Evolutionary conservation across 2,797 vertebrate species (phyloP).

Genomic region (Brachyalestes nurse): DNA sequence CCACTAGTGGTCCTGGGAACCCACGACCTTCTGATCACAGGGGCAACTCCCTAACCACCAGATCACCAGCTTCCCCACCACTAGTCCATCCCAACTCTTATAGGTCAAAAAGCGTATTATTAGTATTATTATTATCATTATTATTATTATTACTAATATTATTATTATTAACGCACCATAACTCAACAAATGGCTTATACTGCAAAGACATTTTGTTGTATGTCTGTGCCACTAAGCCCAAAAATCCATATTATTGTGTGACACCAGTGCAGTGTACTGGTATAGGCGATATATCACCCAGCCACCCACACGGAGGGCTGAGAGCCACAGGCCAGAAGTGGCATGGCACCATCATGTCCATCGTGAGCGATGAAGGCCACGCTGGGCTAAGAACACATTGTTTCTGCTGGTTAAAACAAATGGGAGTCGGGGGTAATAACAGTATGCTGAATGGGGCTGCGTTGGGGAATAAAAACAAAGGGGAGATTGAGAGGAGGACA

Average conservation of each 20-base stretch:
- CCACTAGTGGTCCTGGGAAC: too few species aligned
- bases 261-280: too few species aligned
- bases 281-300: background rate
- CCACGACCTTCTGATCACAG: too few species aligned
- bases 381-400: constrained; percentile 66
- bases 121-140: too few species aligned
- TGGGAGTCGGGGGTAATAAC: constrained; percentile 59
- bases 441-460: constrained; percentile 60
- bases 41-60: too few species aligned
- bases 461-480: constrained; percentile 68
- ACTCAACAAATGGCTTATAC: too few species aligned
- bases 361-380: constrained; percentile 62
- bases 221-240: background rate
- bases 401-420: constrained; percentile 60
- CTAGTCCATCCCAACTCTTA: too few species aligned
- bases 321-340: constrained; percentile 47
- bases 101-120: too few species aligned
- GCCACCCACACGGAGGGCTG: constrained; percentile 35
- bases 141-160: too few species aligned
- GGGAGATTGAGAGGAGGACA: constrained; percentile 67
- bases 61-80: too few species aligned
- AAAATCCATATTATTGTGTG: background rate
- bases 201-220: background rate
- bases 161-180: too few species aligned
- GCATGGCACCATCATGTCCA: constrained; percentile 55